Evolutionary conservation across 2,888 invertebrate species (phyloP), one percentile per base, ranked within the genome.

Genomic region (Eubasilissa splendida): DNA sequence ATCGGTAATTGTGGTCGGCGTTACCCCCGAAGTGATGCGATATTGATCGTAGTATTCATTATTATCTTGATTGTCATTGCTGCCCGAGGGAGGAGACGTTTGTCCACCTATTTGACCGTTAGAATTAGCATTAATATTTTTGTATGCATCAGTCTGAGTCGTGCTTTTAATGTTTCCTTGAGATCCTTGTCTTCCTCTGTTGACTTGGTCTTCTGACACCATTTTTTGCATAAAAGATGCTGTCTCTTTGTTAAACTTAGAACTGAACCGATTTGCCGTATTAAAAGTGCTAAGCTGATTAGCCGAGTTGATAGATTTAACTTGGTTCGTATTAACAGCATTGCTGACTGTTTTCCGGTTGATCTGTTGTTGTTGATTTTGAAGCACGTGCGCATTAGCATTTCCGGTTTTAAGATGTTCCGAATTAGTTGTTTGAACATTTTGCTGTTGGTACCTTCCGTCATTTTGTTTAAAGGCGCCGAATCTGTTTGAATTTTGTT

Each of bases 201-300:
- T 22, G 4, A 14, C 52, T 53, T 59, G 54, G 56, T 73, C 56
- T 56, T 11, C 54, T n/a, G 31, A 33, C 31, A n/a, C 58, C 52
- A n/a, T 52, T 71, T 58, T 73, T 73, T 73, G 71, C 42, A 42
- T 31, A 56, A 73, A 75, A 9, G 75, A 12, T 10, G 33, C 22
- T 3, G 52, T 75, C 1, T 63, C 75, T 53, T 80, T 76, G 31
- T 71, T 81, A 52, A 79, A 81, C 58, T 81, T 81, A n/a, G 81
- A 78, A 59, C 81, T 81, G 53, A 66, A 81, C 12, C 53, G 59
- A 76, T 81, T 78, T 7, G 53, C 59, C 0, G 76, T 42, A 31
- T 60, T 60, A 8, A 60, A 60, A n/a, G 60, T 22, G 22, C 60
- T 22, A 7, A 31, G 11, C 33, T 65, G 58, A 9, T 58, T 58